Evolutionary conservation across 2,888 invertebrate species (phyloP).

Genomic region (Drosophila kanekoi): DNA sequence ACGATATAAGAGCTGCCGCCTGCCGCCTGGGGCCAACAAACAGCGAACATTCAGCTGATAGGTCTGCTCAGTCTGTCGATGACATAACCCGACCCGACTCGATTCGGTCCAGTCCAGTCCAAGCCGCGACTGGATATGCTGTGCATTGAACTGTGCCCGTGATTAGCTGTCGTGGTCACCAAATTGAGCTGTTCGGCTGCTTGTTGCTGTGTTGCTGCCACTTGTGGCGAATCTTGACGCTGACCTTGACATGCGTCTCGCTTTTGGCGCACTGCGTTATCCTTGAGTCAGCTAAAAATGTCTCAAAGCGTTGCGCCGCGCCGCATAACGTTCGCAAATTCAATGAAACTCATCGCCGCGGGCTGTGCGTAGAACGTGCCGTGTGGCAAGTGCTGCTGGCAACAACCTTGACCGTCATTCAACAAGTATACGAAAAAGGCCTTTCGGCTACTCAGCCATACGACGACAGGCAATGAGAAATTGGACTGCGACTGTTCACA

Average conservation of each 20-base stretch:
- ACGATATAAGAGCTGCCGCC: conserved; percentile 7
- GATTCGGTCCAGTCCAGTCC: not conserved
- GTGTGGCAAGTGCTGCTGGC: conserved; percentile 61
- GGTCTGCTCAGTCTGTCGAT: conserved; percentile 39
- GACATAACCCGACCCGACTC: conserved; percentile 46
- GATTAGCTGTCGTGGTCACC: conserved; percentile 23
- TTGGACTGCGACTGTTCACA: conserved; percentile 34
- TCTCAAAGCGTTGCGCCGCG: conserved; percentile 50
- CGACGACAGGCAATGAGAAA: conserved; percentile 49
- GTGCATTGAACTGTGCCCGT: conserved; percentile 56
- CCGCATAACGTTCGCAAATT: conserved; percentile 21
- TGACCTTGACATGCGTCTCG: conserved; percentile 57
- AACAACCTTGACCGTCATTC: conserved; percentile 75
- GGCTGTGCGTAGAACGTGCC: conserved; percentile 68
- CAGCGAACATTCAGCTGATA: conserved; percentile 11
- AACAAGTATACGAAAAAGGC: conserved; percentile 46
- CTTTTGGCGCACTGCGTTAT: conserved; percentile 73
- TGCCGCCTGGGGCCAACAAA: conserved; percentile 23
- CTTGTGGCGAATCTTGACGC: conserved; percentile 52
- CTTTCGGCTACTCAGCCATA: conserved; percentile 32
- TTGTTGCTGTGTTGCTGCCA: conserved; percentile 26
- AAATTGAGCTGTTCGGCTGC: conserved; percentile 40
- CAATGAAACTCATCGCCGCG: conserved; percentile 50
- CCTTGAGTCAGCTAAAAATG: conserved; percentile 76
- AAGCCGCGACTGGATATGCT: conserved; percentile 30